These are phyloP conservation scores for Papilio helenus DNA, from an alignment of 1,140 invertebrate species.

Conservation along the genomic window DNA sequence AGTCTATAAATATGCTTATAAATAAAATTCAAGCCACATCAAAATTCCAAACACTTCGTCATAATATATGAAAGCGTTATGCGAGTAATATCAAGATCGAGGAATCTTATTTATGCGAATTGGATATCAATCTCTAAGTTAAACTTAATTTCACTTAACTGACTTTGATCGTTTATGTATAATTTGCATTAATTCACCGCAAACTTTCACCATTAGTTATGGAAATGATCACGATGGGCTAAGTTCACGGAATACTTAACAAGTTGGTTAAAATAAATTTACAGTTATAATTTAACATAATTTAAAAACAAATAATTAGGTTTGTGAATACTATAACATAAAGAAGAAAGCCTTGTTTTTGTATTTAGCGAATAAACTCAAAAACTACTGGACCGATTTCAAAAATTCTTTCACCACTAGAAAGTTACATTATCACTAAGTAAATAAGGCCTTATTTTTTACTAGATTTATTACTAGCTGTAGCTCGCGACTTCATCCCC, in stretches of 20 bases:
- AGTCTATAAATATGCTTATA: too few species aligned
- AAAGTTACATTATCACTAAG: too few species aligned
- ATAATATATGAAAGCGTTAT: background rate
- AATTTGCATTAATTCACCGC: conserved; percentile 11
- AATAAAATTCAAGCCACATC: too few species aligned
- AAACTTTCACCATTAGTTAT: conserved; percentile 29
- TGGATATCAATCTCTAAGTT: background rate
- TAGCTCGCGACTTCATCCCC: too few species aligned
- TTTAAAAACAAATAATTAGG: background rate
- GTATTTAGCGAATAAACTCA: too few species aligned
- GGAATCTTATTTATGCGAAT: background rate
- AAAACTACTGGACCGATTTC: too few species aligned
- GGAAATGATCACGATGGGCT: background rate
- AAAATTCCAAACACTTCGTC: background rate
- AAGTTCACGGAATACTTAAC: conserved; percentile 29
- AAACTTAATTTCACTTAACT: conserved; percentile 31
- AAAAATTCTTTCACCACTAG: too few species aligned
- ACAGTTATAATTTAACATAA: background rate
- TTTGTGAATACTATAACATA: background rate
- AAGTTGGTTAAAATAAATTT: conserved; percentile 20
- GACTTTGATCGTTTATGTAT: background rate
- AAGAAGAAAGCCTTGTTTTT: too few species aligned
- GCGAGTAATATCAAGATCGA: background rate
- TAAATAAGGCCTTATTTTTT: too few species aligned
- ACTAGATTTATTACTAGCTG: too few species aligned